Conservation (phyloP, 2,797 vertebrate species). For the Argyrosomus regius region DNA sequence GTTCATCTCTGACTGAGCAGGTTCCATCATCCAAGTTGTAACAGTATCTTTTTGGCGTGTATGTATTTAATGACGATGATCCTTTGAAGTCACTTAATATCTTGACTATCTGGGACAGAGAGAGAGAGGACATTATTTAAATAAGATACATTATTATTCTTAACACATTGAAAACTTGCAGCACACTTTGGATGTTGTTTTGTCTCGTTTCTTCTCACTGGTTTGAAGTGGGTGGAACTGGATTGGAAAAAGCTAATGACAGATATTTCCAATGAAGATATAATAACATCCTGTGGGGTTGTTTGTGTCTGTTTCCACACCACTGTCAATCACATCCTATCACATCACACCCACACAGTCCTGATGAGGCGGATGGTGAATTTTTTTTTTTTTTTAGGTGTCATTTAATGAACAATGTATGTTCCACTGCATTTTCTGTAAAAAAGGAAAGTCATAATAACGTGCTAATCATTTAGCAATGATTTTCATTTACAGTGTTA, state of each 20-base stretch:
- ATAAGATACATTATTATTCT: not conserved
- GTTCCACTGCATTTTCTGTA: not conserved
- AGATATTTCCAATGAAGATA: not conserved
- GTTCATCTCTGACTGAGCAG: conserved; percentile 90
- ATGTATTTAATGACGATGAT: conserved; percentile 22
- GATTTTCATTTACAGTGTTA: no score
- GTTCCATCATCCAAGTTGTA: conserved; percentile 82
- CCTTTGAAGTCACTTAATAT: conserved; percentile 18
- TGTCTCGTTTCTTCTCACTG: not conserved
- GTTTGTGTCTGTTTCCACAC: not conserved
- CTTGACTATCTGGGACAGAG: conserved; percentile 49
- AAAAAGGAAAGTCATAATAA: not conserved
- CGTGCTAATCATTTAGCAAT: no score
- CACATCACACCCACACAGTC: not conserved
- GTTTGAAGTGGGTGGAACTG: not conserved
- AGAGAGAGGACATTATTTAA: conserved; percentile 3
- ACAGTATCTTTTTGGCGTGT: conserved; percentile 16
- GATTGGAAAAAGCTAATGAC: not conserved
- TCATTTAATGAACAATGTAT: not conserved
- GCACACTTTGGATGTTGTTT: not conserved
- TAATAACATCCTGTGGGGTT: not conserved
- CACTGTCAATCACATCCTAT: not conserved
- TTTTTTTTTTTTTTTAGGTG: not conserved
- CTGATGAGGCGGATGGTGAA: not conserved
- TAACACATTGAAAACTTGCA: not conserved